phyloP scores from a whole-genome alignment of 2,797 vertebrate species.

The Chaetophractus vellerosus region DNA sequence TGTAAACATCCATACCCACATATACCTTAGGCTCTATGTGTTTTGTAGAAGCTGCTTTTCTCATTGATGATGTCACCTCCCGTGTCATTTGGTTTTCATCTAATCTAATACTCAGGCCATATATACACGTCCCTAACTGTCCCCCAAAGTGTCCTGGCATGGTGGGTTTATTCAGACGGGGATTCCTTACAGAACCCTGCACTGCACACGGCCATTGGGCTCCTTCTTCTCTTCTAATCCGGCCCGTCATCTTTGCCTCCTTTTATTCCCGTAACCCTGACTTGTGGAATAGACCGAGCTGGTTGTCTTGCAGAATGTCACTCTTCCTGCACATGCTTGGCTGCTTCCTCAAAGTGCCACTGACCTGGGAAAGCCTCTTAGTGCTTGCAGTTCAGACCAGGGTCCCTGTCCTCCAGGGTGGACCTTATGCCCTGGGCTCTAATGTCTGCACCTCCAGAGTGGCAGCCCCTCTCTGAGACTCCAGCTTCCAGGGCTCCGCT shows the following conservation, averaged over 20 bases:
- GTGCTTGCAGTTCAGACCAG: not conserved
- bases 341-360: not conserved
- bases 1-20: no score
- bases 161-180: not conserved
- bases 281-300: not conserved
- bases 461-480: not conserved
- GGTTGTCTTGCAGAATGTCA: not conserved
- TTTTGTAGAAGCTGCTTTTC: conserved; percentile 46
- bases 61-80: not conserved
- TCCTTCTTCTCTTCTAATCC: not conserved
- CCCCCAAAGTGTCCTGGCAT: not conserved
- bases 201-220: not conserved
- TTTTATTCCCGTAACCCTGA: not conserved
- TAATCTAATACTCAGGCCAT: conserved; percentile 5
- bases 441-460: not conserved
- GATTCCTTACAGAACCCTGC: not conserved
- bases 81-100: not conserved
- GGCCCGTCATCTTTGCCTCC: not conserved
- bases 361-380: not conserved
- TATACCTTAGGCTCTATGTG: no score
- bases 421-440: not conserved
- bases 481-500: not conserved
- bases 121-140: conserved; percentile 14
- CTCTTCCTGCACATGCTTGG: not conserved
- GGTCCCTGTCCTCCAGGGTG: not conserved